phyloP scores from a whole-genome alignment of 2,113 vertebrate species.

The Gracilinanus agilis region DNA sequence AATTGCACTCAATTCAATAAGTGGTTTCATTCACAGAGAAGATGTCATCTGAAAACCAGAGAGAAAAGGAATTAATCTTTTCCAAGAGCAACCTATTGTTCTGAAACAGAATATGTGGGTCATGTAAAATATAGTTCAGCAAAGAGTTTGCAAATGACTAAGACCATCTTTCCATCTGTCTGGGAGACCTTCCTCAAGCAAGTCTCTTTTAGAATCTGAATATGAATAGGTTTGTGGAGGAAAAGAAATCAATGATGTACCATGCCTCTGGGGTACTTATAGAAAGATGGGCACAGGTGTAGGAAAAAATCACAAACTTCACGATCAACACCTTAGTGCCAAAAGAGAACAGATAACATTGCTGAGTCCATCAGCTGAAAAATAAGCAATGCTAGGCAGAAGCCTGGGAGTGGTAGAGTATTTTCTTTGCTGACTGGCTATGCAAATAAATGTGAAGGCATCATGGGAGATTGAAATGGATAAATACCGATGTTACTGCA shows the following conservation, averaged over 20 bases:
- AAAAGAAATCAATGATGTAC: background rate
- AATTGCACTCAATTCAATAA: background rate
- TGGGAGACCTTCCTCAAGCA: slow-evolving; percentile 38
- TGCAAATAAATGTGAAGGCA: background rate
- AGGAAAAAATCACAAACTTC: slow-evolving; percentile 12
- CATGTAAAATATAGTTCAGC: slow-evolving; percentile 4
- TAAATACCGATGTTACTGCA: background rate
- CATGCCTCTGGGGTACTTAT: background rate
- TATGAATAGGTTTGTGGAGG: slow-evolving; percentile 1
- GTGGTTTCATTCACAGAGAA: background rate
- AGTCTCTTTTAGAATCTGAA: slow-evolving; percentile 46
- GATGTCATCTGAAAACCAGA: background rate
- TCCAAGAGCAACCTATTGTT: background rate
- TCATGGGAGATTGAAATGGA: background rate
- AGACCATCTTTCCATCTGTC: slow-evolving; percentile 25
- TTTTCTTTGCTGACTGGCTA: slow-evolving; percentile 36
- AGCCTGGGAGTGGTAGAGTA: background rate
- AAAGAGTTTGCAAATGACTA: slow-evolving; percentile 24
- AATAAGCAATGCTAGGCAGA: slow-evolving; percentile 35
- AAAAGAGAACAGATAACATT: background rate
- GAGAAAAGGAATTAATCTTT: slow-evolving; percentile 22
- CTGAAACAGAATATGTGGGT: background rate
- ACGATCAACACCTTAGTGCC: slow-evolving; percentile 10
- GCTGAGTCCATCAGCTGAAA: background rate
- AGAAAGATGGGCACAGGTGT: background rate